These are phyloP conservation scores for Rhabdomys dilectus DNA, from an alignment of 2,113 vertebrate species.

Conservation along the genomic window DNA sequence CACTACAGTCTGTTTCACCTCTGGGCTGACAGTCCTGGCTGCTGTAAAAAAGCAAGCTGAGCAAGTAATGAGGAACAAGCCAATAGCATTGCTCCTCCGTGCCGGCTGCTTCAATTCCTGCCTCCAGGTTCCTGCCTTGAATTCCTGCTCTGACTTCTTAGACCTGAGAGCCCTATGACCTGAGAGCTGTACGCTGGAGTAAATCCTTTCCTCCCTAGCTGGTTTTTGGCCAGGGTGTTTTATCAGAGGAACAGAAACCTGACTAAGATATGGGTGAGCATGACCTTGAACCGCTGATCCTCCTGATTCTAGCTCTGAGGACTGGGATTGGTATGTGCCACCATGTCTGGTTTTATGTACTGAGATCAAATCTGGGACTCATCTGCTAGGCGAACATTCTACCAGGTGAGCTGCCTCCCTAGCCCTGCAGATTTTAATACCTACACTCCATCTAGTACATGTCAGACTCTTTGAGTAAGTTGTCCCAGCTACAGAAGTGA, in stretches of 20 bases:
- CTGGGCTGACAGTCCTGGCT: background rate
- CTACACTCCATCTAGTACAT: background rate
- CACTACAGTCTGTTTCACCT: background rate
- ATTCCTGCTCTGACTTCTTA: background rate
- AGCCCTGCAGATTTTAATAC: background rate
- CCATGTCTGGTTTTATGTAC: background rate
- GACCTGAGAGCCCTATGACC: background rate
- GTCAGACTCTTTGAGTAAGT: background rate
- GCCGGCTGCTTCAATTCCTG: background rate
- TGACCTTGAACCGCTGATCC: background rate
- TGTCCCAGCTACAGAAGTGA: background rate
- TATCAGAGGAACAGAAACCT: background rate
- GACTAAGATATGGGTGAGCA: background rate
- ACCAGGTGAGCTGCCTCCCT: background rate
- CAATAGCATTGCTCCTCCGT: background rate
- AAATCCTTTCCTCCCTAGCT: background rate
- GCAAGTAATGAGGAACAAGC: background rate
- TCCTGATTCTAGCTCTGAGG: background rate
- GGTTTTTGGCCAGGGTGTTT: background rate
- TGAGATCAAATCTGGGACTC: background rate
- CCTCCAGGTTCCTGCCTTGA: background rate
- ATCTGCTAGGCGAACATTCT: background rate
- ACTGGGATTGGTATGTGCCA: background rate
- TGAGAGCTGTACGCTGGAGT: background rate
- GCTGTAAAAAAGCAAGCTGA: background rate